These are phyloP conservation scores for Capromys pilorides DNA, from an alignment of 2,797 vertebrate genomes.

Conservation along the genomic window DNA sequence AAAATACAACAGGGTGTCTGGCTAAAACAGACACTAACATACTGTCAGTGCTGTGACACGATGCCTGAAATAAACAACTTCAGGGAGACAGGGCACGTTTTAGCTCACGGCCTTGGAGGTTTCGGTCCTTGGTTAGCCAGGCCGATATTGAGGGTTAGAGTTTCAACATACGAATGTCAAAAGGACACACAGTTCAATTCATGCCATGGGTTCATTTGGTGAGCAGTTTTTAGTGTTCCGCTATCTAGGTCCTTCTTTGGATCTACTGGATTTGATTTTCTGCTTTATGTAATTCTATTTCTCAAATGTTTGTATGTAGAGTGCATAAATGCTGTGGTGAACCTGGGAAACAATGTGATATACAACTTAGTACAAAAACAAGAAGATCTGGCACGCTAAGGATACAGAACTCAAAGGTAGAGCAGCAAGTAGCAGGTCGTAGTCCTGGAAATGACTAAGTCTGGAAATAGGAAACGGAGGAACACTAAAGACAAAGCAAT, in stretches of 20 bases:
- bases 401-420: not conserved
- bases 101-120: not conserved
- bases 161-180: not conserved
- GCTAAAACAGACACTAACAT: not conserved
- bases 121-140: not conserved
- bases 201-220: not conserved
- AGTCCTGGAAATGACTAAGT: not conserved
- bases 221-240: constrained; percentile 36
- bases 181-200: not conserved
- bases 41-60: not conserved
- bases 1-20: not conserved
- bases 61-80: not conserved
- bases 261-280: constrained; percentile 26
- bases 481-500: not conserved
- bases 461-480: constrained; percentile 5
- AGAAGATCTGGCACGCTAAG: constrained; percentile 4
- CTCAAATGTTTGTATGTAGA: not conserved
- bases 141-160: not conserved
- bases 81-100: not conserved
- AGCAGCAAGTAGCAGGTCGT: not conserved
- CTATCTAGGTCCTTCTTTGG: not conserved
- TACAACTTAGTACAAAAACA: not conserved
- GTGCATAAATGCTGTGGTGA: constrained; percentile 1
- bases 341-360: not conserved
- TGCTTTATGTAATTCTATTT: not conserved